Evolutionary conservation across 2,113 vertebrate species (phyloP).

Genomic region (Carassius gibelio): DNA sequence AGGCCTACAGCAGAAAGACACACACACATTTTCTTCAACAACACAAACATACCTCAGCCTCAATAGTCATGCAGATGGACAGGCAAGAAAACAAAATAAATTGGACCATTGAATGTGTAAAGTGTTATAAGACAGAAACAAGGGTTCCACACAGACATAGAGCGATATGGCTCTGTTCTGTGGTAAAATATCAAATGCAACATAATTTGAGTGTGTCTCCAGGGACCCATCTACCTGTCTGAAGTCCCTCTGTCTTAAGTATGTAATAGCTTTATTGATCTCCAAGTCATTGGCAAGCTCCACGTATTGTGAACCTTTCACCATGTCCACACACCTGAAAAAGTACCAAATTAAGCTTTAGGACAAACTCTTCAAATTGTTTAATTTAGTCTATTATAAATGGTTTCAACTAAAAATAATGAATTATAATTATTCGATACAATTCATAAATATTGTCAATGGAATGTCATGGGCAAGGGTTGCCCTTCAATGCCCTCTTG

Average conservation of each 20-base stretch:
- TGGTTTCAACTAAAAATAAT: background rate
- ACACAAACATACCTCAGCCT: conserved; percentile 77
- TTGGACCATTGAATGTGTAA: conserved; percentile 47
- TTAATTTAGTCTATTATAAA: background rate
- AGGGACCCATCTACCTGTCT: conserved; percentile 81
- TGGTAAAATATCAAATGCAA: conserved; percentile 1
- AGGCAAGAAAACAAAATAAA: conserved; percentile 67
- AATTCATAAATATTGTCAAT: background rate
- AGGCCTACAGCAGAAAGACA: conserved; percentile 52
- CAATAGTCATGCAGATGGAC: conserved; percentile 73
- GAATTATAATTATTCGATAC: background rate
- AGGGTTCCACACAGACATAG: conserved; percentile 32
- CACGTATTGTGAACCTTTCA: conserved; percentile 92
- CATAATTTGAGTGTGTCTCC: background rate
- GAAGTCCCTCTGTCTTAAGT: conserved; percentile 90
- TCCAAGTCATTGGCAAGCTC: conserved; percentile 96
- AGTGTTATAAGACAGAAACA: conserved; percentile 39
- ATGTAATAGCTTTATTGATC: conserved; percentile 98
- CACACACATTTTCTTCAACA: conserved; percentile 32
- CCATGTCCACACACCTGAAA: conserved; percentile 92
- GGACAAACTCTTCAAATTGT: background rate
- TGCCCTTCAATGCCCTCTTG: background rate
- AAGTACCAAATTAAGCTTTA: background rate
- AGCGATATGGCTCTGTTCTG: background rate
- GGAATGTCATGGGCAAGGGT: background rate